Base-by-base conservation (phyloP, 2,113 vertebrate genomes). In the Garra rufa region DNA sequence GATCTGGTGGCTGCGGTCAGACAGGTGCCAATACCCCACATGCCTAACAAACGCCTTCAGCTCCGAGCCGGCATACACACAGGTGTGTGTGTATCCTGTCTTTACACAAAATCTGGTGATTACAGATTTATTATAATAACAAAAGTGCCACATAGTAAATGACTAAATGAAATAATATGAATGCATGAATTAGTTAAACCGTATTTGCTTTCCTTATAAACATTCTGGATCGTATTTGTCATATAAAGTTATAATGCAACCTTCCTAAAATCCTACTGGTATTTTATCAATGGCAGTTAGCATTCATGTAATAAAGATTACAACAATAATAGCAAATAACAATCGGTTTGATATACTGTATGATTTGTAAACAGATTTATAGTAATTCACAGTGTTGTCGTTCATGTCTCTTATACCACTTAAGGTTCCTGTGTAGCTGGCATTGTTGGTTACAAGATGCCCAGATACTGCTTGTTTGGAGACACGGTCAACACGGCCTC, bases 61-160 rank as follows among this genome's bases (percentile, higher is more conserved):
- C 92, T 97, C 41, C 89, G 96, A 50, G 96, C 94, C 0, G 97
- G 97, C 21, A 95, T 96, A 28, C 97, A 98, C 91, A 97, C 96
- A 89, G 97, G 97, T 97, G 79, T 9, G 71, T 52, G 50, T 52
- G 50, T 44, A 48, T 48, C 24, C 30, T 69, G 30, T 38, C 8
- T 38, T 69, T 69, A 4, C 30, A 67, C 1, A 34, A 34, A 34
- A 65, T 24, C 21, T 24, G n/a, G 21, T 59, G 3, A 59, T 59
- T 59, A 59, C 55, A 34, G 7, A 65, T 14, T 0, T 28, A 63
- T 63, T 63, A n/a, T n/a, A 15, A 63, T n/a, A 57, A 34, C 17
- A 50, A 50, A 50, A 15, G 48, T 17, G 48, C 14, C 48, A 50
- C 46, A 48, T 4, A 48, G 14, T 15, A 5, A 17, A 50, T 4